Evolutionary conservation across 2,888 invertebrate genomes (phyloP), one percentile per base, ranked within the genome.

Genomic region (Aleiodes leptofemur): DNA sequence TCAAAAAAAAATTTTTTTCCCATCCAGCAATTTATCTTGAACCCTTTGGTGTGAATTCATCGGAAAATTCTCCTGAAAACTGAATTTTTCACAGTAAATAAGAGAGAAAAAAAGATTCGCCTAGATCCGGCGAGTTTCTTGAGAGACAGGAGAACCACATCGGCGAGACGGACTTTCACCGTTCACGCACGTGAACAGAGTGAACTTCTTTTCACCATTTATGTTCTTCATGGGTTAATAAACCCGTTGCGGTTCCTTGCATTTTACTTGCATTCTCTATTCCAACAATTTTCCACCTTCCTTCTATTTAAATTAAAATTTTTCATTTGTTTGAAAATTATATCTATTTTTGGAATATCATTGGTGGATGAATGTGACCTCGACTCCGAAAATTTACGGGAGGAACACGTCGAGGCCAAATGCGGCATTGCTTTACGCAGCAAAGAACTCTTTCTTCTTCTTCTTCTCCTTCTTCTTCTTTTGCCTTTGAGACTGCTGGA

Each of bases 391-490:
- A 77, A 78, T 78, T 76, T 70, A 76, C 77, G 66, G 72, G 72
- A 77, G 77, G 48, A 69, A 72, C 53, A 64, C 56, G 50, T 23
- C 76, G 74, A 78, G 77, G 80, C 73, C 76, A 76, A 71, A 72
- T 69, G 59, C 68, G 70, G 51, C 56, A 61, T 74, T 56, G 70
- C 69, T 74, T 74, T 74, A 74, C 69, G 69, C 69, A 57, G 38
- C 51, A 64, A 69, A 71, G 70, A 68, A 53, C 50, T 77, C 74
- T 77, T 75, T 69, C 79, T 80, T 80, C 78, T 82, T 81, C 77
- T 80, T 78, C 75, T 76, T 78, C 80, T 78, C 74, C 76, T 76
- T 55, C 76, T 64, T 68, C 48, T 69, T 77, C 74, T 73, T 73
- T 72, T 68, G 76, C 71, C 59, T 57, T 74, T 72, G 66, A n/a